Evolutionary conservation across 2,113 vertebrate species (phyloP).

Genomic region (Platysteira castanea): DNA sequence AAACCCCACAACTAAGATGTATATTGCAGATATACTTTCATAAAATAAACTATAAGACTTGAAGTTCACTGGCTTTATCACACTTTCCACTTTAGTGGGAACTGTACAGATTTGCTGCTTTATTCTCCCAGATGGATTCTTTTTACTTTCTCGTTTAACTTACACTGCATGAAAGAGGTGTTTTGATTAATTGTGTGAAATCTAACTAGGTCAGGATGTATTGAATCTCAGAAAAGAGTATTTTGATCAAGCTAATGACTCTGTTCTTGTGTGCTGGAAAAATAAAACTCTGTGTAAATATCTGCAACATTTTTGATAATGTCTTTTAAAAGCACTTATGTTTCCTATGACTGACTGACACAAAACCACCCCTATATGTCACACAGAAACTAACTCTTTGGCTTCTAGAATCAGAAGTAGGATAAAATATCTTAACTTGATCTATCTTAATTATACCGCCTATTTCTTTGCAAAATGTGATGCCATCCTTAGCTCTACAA

Average conservation of each 20-base stretch:
- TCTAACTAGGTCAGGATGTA: not conserved
- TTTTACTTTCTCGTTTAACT: not conserved
- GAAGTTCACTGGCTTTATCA: not conserved
- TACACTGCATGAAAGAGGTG: not conserved
- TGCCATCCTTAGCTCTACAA: not conserved
- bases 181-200: not conserved
- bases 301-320: not conserved
- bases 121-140: not conserved
- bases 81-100: not conserved
- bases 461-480: not conserved
- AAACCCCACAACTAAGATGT: fast-evolving
- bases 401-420: not conserved
- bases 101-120: not conserved
- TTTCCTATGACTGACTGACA: not conserved
- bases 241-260: not conserved
- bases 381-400: not conserved
- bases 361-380: not conserved
- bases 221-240: not conserved
- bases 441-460: not conserved
- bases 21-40: not conserved
- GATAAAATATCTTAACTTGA: not conserved
- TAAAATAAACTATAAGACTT: not conserved
- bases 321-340: not conserved
- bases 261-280: not conserved
- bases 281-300: not conserved